phyloP scores from a whole-genome alignment of 2,797 vertebrate species.

The Tenualosa ilisha region DNA sequence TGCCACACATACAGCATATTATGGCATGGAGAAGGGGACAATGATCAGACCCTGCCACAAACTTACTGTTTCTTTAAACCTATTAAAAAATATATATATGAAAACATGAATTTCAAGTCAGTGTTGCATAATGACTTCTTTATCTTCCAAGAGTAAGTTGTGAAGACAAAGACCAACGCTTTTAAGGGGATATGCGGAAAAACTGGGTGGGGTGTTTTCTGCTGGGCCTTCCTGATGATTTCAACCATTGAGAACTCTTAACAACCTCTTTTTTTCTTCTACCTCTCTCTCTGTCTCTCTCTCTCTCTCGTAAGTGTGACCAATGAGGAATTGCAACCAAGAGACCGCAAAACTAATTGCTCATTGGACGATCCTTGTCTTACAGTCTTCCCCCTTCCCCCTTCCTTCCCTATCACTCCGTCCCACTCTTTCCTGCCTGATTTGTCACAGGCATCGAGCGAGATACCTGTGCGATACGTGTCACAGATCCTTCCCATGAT shows the following conservation, averaged over 20 bases:
- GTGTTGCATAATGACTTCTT: not conserved
- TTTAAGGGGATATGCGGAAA: not conserved
- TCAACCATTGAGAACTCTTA: not conserved
- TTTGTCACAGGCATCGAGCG: slow-evolving; percentile 83
- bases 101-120: not conserved
- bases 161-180: not conserved
- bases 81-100: not conserved
- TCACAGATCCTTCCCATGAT: slow-evolving; percentile 87
- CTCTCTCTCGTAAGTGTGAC: slow-evolving; percentile 66
- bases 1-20: not conserved
- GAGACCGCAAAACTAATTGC: slow-evolving; percentile 67
- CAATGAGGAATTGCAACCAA: slow-evolving; percentile 84
- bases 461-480: slow-evolving; percentile 85
- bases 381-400: slow-evolving; percentile 38
- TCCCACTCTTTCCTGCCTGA: slow-evolving; percentile 51
- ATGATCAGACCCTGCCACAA: slow-evolving; percentile 69
- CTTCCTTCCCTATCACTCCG: slow-evolving; percentile 53
- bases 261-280: slow-evolving; percentile 5
- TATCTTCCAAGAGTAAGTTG: not conserved
- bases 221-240: not conserved
- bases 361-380: slow-evolving; percentile 75
- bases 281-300: not conserved
- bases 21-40: slow-evolving; percentile 75
- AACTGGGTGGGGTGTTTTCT: not conserved
- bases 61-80: not conserved